Base-by-base conservation (phyloP, 2,797 vertebrate species). In the Prunella strophiata region DNA sequence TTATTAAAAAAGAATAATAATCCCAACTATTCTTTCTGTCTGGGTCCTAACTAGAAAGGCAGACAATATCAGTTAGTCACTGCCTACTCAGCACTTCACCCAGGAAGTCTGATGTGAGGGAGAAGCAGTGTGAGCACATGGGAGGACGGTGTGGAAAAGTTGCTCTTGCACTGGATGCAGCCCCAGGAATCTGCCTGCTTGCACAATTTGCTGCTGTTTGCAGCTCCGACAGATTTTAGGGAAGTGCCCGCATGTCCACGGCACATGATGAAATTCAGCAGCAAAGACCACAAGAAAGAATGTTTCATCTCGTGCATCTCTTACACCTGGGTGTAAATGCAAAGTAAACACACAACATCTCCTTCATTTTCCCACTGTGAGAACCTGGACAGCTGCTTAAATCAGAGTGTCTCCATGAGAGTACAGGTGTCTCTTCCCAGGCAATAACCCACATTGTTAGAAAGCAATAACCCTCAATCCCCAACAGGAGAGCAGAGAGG, bases 141-240 rank as follows among this genome's bases (percentile, higher is more conserved):
- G 38, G 80, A 81, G 73, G 59, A 38, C 16, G 30, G 65, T 40
- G 72, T 17, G 16, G 29, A 11, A 47, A 84, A 73, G 34, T 71
- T 26, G 63, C 84, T 79, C 91, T 61, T 74, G 92, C 78, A 73
- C 36, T 29, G 74, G 71, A 55, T 40, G 73, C 89, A 92, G 54
- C 77, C 54, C 71, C 91, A 86, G 81, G 84, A 95, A 96, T 96
- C 43, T 85, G 91, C 87, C 59, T 6, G 52, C 81, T 93, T 92
- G 92, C 94, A 94, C 84, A 93, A 89, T 85, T 30, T 22, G 45
- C 59, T 82, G 71, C 3, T 0, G 75, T 87, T 51, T 92, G 96
- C 67, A 82, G 7, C 84, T 82, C 62, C 2, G n/a, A 74, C 5
- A 0, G 51, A 52, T 95, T 88, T 58, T 87, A 90, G 80, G 80